Evolutionary conservation across 1,140 invertebrate genomes (phyloP), one percentile per base, ranked within the genome.

Genomic region (Drosophila sp.): DNA sequence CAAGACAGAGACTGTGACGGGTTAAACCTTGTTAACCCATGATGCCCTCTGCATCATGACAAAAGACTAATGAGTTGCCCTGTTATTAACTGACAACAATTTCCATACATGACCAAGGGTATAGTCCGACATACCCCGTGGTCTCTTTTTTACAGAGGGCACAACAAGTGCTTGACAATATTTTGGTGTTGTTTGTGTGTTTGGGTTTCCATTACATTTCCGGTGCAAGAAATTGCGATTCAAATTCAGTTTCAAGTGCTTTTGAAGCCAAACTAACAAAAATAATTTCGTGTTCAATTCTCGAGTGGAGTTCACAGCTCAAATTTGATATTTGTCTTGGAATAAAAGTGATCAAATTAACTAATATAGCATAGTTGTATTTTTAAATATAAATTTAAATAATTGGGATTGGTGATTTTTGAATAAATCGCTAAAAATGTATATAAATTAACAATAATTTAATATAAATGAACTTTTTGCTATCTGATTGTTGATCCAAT

Each of bases 151-250:
- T 2, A 4, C 9, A 40, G 3, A 59, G 56, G 14, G 56, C 34
- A 59, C 9, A 50, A 62, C 59, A 62, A 62, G 59, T 62, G 46
- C 59, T 51, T 18, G 59, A 51, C 46, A 51, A 38, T 61, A 27
- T 48, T 61, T 43, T 50, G 58, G 5, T 50, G 21, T 51, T 34
- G 9, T 40, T 21, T 21, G 21, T 41, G 34, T 36, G 29, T 62
- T 62, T 61, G 46, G 59, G 59, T 46, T 51, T 16, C 51, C 59
- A 62, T 62, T 62, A 62, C 59, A 62, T 62, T 62, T 62, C 59
- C 59, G 59, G 59, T 38, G 34, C 36, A 9, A 51, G 34, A 21
- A 50, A 46, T 40, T 58, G 7, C 11, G 11, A 43, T 6, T 34
- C 21, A 41, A 41, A 38, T 14, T 3, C 27, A 6, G 14, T 18